These are phyloP conservation scores for Leptinotarsa haldemani DNA, from an alignment of 2,888 invertebrate genomes.

Conservation along the genomic window DNA sequence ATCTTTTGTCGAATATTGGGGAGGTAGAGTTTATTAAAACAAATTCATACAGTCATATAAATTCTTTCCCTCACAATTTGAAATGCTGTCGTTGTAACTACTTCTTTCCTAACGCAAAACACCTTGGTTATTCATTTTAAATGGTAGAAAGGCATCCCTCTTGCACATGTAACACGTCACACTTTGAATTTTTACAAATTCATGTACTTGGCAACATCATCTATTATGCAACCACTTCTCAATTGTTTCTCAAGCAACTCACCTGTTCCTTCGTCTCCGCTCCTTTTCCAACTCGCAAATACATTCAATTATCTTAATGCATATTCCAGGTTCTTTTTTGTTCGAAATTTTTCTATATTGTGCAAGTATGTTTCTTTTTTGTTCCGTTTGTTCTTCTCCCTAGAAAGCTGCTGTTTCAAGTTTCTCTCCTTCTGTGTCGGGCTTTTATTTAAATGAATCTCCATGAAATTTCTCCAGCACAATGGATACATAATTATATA, in stretches of 20 bases:
- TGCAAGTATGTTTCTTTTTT: slow-evolving; percentile 25
- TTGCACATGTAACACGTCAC: neutral
- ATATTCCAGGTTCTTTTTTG: slow-evolving; percentile 42
- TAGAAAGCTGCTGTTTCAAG: slow-evolving; percentile 34
- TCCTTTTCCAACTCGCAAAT: slow-evolving; percentile 32
- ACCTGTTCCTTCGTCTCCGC: slow-evolving; percentile 25
- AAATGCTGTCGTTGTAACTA: too few relatives aligned
- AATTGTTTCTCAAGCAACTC: slow-evolving; percentile 1
- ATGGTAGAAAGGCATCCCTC: neutral
- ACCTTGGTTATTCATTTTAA: too few relatives aligned
- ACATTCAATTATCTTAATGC: slow-evolving; percentile 51
- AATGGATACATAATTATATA: slow-evolving; percentile 45
- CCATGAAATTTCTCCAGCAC: slow-evolving; percentile 31
- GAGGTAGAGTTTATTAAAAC: too few relatives aligned
- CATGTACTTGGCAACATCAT: slow-evolving; percentile 6
- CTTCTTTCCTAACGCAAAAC: too few relatives aligned
- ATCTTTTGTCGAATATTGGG: too few relatives aligned
- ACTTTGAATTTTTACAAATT: neutral
- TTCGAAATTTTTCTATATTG: slow-evolving; percentile 27
- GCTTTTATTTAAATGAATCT: slow-evolving; percentile 38
- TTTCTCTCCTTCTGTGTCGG: slow-evolving; percentile 31
- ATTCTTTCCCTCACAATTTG: too few relatives aligned
- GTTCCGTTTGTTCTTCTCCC: slow-evolving; percentile 28
- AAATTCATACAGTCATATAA: too few relatives aligned
- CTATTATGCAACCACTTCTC: neutral